Conservation (phyloP, 1,140 invertebrate genomes). For the Lasioglossum baleicum region DNA sequence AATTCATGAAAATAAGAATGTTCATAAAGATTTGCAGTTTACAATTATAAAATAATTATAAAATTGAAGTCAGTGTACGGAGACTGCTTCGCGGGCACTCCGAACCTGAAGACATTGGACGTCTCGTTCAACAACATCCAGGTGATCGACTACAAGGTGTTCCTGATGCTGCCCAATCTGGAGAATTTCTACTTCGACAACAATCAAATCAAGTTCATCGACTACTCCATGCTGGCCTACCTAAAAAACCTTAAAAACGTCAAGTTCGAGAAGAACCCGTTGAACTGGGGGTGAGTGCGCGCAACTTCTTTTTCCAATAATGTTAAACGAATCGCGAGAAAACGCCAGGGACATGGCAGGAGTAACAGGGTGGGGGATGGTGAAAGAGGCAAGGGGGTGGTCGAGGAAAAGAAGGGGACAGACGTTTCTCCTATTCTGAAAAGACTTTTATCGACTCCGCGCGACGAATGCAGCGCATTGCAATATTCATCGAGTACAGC, state of each 20-base stretch:
- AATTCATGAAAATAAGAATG: too few species aligned
- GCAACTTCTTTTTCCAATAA: slow-evolving; percentile 32
- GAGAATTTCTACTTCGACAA: slow-evolving; percentile 70
- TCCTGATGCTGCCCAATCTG: slow-evolving; percentile 60
- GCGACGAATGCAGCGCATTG: background rate
- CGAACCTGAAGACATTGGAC: slow-evolving; percentile 66
- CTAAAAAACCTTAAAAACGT: slow-evolving; percentile 65
- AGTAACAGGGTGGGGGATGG: background rate
- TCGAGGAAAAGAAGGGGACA: too few species aligned
- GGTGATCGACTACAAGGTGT: slow-evolving; percentile 62
- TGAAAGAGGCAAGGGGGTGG: too few species aligned
- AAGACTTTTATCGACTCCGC: background rate
- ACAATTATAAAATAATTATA: too few species aligned
- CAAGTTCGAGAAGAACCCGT: slow-evolving; percentile 71
- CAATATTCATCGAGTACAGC: background rate
- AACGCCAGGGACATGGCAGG: background rate
- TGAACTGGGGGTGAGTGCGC: slow-evolving; percentile 70
- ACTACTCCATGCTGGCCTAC: slow-evolving; percentile 63
- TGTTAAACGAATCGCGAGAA: slow-evolving; percentile 22
- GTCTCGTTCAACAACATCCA: slow-evolving; percentile 71
- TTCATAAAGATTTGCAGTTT: too few species aligned
- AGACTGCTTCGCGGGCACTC: slow-evolving; percentile 64
- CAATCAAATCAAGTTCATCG: slow-evolving; percentile 64
- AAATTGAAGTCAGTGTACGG: slow-evolving; percentile 53
- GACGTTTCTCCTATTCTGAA: slow-evolving; percentile 12